phyloP scores from a whole-genome alignment of 2,888 invertebrate genomes.

The Ellobium chinense region DNA sequence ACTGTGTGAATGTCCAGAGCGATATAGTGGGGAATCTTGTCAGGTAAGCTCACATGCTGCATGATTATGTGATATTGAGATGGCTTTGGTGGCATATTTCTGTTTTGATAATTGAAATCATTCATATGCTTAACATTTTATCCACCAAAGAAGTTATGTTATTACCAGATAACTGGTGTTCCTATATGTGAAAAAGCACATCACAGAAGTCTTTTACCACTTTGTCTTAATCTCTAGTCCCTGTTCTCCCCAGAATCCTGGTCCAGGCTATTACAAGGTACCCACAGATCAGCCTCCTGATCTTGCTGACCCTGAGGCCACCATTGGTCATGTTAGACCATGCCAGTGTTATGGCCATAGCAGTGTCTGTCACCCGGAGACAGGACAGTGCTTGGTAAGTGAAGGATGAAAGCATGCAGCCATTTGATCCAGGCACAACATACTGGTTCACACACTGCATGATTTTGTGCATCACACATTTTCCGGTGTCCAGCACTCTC shows the following conservation, averaged over 20 bases:
- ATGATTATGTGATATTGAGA: too few relatives aligned
- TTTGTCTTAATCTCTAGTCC: constrained; percentile 80
- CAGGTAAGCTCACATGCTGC: constrained; percentile 82
- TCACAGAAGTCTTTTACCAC: not conserved
- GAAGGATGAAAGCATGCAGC: too few relatives aligned
- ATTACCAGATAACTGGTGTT: too few relatives aligned
- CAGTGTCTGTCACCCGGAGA: constrained; percentile 88
- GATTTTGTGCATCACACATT: too few relatives aligned
- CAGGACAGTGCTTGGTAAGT: constrained; percentile 89
- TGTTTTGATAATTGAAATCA: too few relatives aligned
- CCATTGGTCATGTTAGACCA: constrained; percentile 88
- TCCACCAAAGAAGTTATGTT: too few relatives aligned
- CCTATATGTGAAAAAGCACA: too few relatives aligned
- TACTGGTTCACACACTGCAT: too few relatives aligned
- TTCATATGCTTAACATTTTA: too few relatives aligned
- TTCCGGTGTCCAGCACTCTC: too few relatives aligned
- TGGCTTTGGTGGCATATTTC: too few relatives aligned
- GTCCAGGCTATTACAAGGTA: constrained; percentile 89
- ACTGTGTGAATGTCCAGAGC: constrained; percentile 89
- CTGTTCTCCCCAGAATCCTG: constrained; percentile 77
- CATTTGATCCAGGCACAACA: too few relatives aligned
- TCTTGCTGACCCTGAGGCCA: constrained; percentile 84
- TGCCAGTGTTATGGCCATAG: constrained; percentile 92
- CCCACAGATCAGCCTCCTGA: constrained; percentile 68
- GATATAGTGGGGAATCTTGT: constrained; percentile 92